Conservation (phyloP, 2,797 vertebrate genomes). For the Dallia pectoralis region DNA sequence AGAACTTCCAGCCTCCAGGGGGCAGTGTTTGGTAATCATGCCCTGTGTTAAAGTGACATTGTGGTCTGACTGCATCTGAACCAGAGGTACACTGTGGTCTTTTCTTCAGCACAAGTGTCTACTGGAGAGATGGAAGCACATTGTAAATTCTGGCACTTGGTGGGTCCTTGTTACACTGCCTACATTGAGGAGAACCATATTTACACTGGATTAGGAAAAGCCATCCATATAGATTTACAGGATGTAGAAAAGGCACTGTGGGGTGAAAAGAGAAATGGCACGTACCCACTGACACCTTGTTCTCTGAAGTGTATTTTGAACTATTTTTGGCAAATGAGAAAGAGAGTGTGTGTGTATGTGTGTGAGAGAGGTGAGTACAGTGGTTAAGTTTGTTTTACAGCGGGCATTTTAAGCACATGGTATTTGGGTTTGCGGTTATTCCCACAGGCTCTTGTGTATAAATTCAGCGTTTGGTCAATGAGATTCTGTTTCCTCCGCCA, state of each 20-base stretch:
- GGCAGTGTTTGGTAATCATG: no score
- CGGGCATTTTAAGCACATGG: conserved; percentile 13
- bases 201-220: conserved; percentile 41
- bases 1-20: no score
- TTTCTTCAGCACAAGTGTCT: conserved; percentile 22
- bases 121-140: conserved; percentile 10
- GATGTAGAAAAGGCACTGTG: conserved; percentile 47
- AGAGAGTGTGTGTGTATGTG: neutral
- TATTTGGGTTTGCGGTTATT: conserved; percentile 37
- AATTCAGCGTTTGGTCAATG: neutral
- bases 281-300: neutral
- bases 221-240: conserved; percentile 23
- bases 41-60: conserved; percentile 4
- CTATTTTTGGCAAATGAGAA: conserved; percentile 3
- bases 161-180: conserved; percentile 35
- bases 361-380: neutral
- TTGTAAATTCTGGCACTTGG: conserved; percentile 49
- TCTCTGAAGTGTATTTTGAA: neutral
- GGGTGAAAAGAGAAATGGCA: neutral
- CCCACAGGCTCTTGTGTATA: conserved; percentile 24
- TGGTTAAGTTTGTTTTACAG: conserved; percentile 33
- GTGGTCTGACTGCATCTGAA: conserved; percentile 10
- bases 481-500: conserved; percentile 4
- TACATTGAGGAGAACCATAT: conserved; percentile 34
- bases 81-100: conserved; percentile 32